A percentile compares a stretch with the other conserved stretches of the same genome.
Evolutionary conservation across 2,797 vertebrate species (phyloP).

Genomic region (Gambelia wislizenii): DNA sequence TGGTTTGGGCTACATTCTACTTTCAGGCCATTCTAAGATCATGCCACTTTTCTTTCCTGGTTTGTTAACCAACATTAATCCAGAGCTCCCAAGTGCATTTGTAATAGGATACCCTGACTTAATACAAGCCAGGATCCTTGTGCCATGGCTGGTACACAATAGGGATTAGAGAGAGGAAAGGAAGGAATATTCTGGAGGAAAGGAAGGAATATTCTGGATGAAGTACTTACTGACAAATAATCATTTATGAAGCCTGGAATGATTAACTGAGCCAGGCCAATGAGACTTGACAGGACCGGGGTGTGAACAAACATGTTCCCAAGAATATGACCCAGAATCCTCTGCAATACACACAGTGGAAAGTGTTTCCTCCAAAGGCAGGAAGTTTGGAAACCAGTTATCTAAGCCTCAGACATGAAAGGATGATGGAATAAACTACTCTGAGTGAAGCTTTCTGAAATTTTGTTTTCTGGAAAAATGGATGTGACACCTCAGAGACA

Average conservation of each 20-base stretch:
- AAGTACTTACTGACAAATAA: background rate
- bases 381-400: background rate
- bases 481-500: constrained; percentile 35
- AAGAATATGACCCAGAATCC: background rate
- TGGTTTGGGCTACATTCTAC: background rate
- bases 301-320: too few relatives aligned
- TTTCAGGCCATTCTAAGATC: background rate
- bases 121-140: background rate
- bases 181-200: background rate
- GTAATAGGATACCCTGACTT: background rate
- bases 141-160: background rate
- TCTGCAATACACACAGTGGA: background rate
- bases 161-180: background rate
- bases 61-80: background rate
- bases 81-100: background rate
- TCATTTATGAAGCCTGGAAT: background rate
- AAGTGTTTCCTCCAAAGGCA: background rate
- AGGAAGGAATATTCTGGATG: background rate
- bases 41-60: background rate
- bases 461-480: constrained; percentile 21
- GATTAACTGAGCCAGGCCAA: background rate
- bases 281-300: background rate
- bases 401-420: background rate
- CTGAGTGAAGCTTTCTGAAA: constrained; percentile 15
- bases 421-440: background rate